Evolutionary conservation across 2,797 vertebrate genomes (phyloP).

Genomic region (Fringilla coelebs): DNA sequence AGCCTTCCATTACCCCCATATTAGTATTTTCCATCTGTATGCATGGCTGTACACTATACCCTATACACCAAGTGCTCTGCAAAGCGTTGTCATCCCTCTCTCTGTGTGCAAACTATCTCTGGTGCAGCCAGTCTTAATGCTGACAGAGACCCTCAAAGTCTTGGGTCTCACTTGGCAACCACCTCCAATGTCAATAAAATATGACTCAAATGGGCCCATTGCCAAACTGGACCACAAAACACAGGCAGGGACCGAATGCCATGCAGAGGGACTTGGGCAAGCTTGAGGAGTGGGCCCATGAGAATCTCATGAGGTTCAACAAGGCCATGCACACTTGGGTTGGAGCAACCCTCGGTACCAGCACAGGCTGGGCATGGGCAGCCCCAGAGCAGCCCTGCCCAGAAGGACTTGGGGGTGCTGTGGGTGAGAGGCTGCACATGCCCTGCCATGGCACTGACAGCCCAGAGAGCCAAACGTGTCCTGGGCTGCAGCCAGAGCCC

Average conservation of each 20-base stretch:
- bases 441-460: background rate
- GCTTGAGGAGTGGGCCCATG: accelerated
- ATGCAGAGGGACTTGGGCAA: background rate
- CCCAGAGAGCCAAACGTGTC: background rate
- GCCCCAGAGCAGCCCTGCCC: background rate
- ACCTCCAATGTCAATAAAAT: background rate
- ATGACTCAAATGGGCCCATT: too few species aligned
- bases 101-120: background rate
- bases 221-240: background rate
- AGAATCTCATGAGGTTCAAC: background rate
- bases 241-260: background rate
- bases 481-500: background rate
- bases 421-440: background rate
- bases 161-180: accelerated
- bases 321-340: background rate
- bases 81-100: background rate
- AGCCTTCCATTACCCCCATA: background rate
- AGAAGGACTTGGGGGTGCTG: background rate
- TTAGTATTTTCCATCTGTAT: background rate
- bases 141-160: background rate
- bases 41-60: background rate
- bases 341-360: accelerated
- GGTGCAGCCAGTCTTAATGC: background rate
- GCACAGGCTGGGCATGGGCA: background rate
- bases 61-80: background rate